Conservation (phyloP, 92 coral and sea anemone genomes). For the Paramuricea clavata region DNA sequence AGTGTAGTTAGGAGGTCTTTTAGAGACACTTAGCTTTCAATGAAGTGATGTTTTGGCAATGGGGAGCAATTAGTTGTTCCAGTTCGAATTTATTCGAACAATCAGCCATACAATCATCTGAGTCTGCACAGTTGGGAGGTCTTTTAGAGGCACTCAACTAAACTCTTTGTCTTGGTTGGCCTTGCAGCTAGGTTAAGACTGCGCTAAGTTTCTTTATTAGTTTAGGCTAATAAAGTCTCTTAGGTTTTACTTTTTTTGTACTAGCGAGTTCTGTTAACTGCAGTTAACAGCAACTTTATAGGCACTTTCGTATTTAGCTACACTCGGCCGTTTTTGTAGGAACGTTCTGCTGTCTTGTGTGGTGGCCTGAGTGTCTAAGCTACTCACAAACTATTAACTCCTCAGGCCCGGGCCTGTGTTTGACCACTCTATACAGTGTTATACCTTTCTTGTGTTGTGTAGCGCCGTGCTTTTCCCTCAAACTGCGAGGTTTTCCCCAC, state of each 20-base stretch:
- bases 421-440: not conserved
- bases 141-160: not conserved
- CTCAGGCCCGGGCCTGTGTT: not conserved
- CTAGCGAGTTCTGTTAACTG: not conserved
- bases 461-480: not conserved
- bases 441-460: not conserved
- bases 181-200: not conserved
- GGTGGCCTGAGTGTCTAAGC: not conserved
- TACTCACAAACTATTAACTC: not conserved
- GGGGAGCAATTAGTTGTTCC: conserved; percentile 3
- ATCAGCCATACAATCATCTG: not conserved
- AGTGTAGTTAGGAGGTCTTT: conserved; percentile 54
- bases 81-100: not conserved
- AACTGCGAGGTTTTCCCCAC: not conserved
- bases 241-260: not conserved
- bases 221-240: not conserved
- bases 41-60: not conserved
- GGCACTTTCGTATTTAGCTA: not conserved
- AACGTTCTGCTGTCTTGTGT: not conserved
- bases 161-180: not conserved
- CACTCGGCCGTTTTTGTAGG: not conserved
- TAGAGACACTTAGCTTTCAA: no score
- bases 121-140: not conserved
- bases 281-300: no score
- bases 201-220: not conserved